Evolutionary conservation across 2,797 vertebrate genomes (phyloP), one percentile per base, ranked within the genome.

Genomic region (Garrulus glandarius): DNA sequence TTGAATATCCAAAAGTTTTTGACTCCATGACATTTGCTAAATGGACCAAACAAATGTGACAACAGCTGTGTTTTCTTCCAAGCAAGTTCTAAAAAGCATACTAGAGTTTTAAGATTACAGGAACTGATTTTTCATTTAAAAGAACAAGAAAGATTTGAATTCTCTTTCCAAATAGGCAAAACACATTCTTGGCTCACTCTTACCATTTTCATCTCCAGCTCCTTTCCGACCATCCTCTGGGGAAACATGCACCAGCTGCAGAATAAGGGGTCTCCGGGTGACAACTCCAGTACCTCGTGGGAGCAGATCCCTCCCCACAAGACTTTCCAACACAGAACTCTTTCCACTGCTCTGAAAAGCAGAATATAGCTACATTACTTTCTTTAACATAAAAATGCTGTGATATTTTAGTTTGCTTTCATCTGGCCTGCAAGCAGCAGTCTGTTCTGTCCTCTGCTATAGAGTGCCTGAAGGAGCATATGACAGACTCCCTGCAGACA

Each of bases 271-370:
- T 80, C 99, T 98, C 52, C 99, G 99, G 14, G 99, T 99, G 96
- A 99, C 99, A 86, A 99, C 98, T 75, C 99, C 99, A 37, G 99
- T 99, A 24, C 99, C 99, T 70, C 99, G 98, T 27, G 99, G 99
- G 72, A 99, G 98, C 88, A 99, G 98, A 97, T 99, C 99, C 85
- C 98, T 98, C 69, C 99, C 99, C 84, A 99, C 99, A 52, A 99
- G 98, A 96, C 99, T 99, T 97, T 99, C 99, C 94, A 99, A 97
- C 86, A 99, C 99, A 9, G 99, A 99, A 97, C 99, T 99, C 97
- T 99, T 99, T 76, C 99, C 99, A 85, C 99, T 99, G 98, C 99
- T 99, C 99, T 99, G 98, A 98, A 98, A 96, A 97, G 30, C 65
- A 18, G 89, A 96, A 65, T 29, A 96, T 32, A 97, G 47, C 34